Percentiles rank a stretch among this genome's conserved stretches.
These are phyloP conservation scores for Napeogenes sylphis DNA, from an alignment of 2,888 invertebrate genomes.

Conservation along the genomic window DNA sequence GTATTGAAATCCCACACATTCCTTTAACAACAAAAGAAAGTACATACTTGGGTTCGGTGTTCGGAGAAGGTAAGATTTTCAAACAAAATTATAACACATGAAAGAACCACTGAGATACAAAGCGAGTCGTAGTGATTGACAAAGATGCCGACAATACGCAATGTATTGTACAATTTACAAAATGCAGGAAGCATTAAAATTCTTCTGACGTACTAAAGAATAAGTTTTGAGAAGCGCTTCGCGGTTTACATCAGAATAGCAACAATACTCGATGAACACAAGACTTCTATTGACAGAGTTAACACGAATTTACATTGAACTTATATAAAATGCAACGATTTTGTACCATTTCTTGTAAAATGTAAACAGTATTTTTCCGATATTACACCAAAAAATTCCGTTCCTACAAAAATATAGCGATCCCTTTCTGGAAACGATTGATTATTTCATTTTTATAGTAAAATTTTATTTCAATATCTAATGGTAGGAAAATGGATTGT, in stretches of 20 bases:
- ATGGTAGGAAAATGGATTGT: no score
- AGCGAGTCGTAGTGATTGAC: slow-evolving; percentile 39
- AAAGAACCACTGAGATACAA: slow-evolving; percentile 13
- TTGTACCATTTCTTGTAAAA: no score
- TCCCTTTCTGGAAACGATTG: no score
- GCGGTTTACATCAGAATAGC: slow-evolving; percentile 64
- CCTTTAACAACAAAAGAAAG: background rate
- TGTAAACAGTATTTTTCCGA: no score
- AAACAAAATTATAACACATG: slow-evolving; percentile 5
- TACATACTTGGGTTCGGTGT: background rate
- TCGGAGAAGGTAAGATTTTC: background rate
- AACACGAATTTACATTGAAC: no score
- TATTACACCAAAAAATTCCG: no score
- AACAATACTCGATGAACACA: background rate
- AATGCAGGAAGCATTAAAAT: slow-evolving; percentile 75
- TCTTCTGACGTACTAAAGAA: slow-evolving; percentile 72
- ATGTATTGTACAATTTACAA: slow-evolving; percentile 58
- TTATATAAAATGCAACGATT: no score
- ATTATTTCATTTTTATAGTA: no score
- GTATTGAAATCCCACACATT: background rate
- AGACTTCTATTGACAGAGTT: no score
- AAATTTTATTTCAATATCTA: no score
- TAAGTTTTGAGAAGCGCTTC: slow-evolving; percentile 68
- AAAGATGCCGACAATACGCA: slow-evolving; percentile 55
- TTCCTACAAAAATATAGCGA: no score